Percentiles rank a stretch among this genome's conserved stretches.
phyloP scores from a whole-genome alignment of 2,888 invertebrate genomes.

The Cheilosia impressa region DNA sequence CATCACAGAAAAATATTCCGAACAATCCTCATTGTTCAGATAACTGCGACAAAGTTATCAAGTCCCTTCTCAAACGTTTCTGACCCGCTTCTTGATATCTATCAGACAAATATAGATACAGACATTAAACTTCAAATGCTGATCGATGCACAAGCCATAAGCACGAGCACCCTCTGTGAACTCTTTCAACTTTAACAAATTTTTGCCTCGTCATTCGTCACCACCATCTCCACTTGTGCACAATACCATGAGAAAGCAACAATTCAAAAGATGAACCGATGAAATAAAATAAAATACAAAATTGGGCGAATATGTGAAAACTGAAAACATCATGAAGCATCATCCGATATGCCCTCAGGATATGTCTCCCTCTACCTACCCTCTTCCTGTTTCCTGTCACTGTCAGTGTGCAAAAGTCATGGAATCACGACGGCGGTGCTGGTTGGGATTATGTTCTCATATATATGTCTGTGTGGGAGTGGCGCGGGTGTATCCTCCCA shows the following conservation, averaged over 20 bases:
- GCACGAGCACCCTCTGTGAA: no score
- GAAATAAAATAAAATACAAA: neutral
- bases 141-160: no score
- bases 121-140: no score
- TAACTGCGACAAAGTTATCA: no score
- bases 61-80: no score
- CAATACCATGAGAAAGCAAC: neutral
- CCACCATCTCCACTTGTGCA: neutral
- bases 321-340: constrained; percentile 47
- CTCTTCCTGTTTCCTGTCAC: constrained; percentile 42
- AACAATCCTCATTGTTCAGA: no score
- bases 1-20: no score
- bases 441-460: neutral
- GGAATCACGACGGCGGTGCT: neutral
- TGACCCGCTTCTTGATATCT: no score
- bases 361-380: constrained; percentile 8
- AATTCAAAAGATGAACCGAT: constrained; percentile 4
- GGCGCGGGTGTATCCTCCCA: neutral
- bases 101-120: no score
- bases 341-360: constrained; percentile 42
- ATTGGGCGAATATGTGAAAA: constrained; percentile 31
- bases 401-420: constrained; percentile 13
- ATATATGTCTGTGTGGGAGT: neutral
- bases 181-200: no score
- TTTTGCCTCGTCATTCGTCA: neutral